phyloP scores from a whole-genome alignment of 2,797 vertebrate species.

The Poeciliopsis paucimaculata region DNA sequence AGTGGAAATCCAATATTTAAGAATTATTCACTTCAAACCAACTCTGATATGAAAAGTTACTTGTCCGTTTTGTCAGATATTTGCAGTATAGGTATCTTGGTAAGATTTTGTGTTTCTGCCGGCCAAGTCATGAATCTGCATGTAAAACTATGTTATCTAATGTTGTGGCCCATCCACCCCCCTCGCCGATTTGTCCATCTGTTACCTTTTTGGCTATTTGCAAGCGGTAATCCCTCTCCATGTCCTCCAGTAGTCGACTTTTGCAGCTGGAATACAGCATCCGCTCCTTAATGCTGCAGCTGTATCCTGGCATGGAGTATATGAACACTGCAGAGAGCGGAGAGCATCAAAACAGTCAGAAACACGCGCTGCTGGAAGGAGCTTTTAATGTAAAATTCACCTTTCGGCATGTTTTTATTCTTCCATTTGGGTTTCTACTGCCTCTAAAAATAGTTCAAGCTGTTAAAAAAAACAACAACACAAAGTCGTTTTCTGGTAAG shows the following conservation, averaged over 20 bases:
- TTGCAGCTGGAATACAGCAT: conserved; percentile 99
- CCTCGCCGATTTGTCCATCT: neutral
- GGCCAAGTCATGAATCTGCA: neutral
- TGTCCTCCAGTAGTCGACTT: conserved; percentile 92
- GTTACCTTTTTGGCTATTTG: conserved; percentile 94
- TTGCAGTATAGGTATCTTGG: too few relatives aligned
- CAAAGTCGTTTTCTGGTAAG: too few relatives aligned
- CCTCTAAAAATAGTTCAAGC: too few relatives aligned
- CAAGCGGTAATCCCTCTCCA: conserved; percentile 91
- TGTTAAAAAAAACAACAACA: too few relatives aligned
- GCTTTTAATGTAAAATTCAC: too few relatives aligned
- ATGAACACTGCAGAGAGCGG: conserved; percentile 88
- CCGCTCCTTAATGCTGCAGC: conserved; percentile 96
- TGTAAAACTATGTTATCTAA: neutral
- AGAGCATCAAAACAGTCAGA: neutral
- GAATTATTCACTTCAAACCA: too few relatives aligned
- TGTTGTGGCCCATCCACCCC: neutral
- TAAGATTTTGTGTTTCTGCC: too few relatives aligned
- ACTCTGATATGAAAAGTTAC: too few relatives aligned
- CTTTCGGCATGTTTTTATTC: too few relatives aligned
- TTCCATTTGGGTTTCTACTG: too few relatives aligned
- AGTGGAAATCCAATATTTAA: too few relatives aligned
- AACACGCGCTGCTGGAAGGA: neutral
- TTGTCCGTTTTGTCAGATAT: too few relatives aligned
- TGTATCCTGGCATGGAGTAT: conserved; percentile 99